Evolutionary conservation across 2,888 invertebrate species (phyloP).

Genomic region (Conops quadrifasciatus): DNA sequence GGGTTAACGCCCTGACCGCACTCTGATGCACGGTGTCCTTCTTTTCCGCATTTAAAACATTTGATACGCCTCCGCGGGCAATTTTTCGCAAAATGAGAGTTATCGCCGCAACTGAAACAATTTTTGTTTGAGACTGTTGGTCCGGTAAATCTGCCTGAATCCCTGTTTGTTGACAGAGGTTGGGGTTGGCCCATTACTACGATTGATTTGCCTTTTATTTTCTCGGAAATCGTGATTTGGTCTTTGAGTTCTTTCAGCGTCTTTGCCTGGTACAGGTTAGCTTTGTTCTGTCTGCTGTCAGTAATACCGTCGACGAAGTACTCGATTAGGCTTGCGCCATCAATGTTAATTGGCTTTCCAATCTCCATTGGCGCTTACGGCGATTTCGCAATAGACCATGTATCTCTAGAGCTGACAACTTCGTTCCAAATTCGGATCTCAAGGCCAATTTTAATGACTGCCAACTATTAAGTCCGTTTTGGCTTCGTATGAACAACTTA

Average conservation of each 20-base stretch:
- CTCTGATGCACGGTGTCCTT: conserved; percentile 17
- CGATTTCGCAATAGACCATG: conserved; percentile 13
- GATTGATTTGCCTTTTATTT: conserved; percentile 17
- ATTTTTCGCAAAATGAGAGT: conserved; percentile 18
- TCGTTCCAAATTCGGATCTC: conserved; percentile 22
- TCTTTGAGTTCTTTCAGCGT: conserved; percentile 29
- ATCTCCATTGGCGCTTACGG: conserved; percentile 25
- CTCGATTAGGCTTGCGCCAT: conserved; percentile 38
- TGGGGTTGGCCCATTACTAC: no score
- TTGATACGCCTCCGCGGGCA: conserved; percentile 24
- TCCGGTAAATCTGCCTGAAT: no score
- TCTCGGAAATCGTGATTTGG: conserved; percentile 37
- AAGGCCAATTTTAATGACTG: conserved; percentile 19
- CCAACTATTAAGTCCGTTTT: conserved; percentile 27
- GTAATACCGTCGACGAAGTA: conserved; percentile 39
- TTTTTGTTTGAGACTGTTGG: neutral
- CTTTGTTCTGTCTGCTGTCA: conserved; percentile 31
- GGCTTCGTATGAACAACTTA: conserved; percentile 6
- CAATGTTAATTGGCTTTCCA: conserved; percentile 28
- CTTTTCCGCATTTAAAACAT: conserved; percentile 30
- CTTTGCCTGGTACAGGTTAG: conserved; percentile 36
- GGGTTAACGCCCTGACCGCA: neutral
- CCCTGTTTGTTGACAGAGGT: no score
- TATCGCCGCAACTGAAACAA: conserved; percentile 21
- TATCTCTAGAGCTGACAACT: conserved; percentile 19